Evolutionary conservation across 2,797 vertebrate genomes (phyloP).

Genomic region (Galaxias olidus): DNA sequence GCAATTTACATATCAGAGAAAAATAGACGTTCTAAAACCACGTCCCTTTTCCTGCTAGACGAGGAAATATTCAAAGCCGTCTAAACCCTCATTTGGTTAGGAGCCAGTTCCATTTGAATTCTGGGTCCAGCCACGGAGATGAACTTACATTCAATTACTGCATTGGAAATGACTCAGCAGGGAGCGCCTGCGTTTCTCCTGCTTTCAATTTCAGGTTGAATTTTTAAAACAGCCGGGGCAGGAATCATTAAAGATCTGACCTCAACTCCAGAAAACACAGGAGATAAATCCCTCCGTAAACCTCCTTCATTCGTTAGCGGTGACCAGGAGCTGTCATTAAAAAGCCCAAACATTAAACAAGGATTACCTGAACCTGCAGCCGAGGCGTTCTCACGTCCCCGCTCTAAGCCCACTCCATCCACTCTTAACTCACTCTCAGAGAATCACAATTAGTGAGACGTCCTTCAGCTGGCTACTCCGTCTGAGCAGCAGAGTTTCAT

Average conservation of each 20-base stretch:
- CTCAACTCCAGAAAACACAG: slow-evolving; percentile 1
- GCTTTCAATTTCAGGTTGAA: slow-evolving; percentile 12
- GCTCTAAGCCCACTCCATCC: slow-evolving; percentile 19
- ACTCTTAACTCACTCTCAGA: slow-evolving; percentile 23
- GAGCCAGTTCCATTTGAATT: slow-evolving; percentile 17
- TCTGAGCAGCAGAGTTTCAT: slow-evolving; percentile 22
- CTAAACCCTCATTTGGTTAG: slow-evolving; percentile 18
- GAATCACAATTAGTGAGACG: slow-evolving; percentile 25
- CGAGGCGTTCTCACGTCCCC: slow-evolving; percentile 43
- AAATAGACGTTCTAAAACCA: too few species aligned
- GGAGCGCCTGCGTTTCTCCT: background rate
- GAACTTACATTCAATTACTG: slow-evolving; percentile 32
- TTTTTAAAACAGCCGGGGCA: background rate
- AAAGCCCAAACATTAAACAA: slow-evolving; percentile 39
- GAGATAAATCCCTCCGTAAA: slow-evolving; percentile 14
- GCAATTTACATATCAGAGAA: too few species aligned
- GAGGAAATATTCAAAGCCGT: background rate
- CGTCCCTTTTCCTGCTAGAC: too few species aligned
- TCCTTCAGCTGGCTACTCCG: slow-evolving; percentile 16
- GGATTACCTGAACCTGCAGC: slow-evolving; percentile 33
- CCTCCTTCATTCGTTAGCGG: slow-evolving; percentile 25
- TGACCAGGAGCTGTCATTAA: slow-evolving; percentile 32
- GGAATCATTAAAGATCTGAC: slow-evolving; percentile 25
- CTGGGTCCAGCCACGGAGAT: slow-evolving; percentile 15
- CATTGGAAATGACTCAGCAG: slow-evolving; percentile 10